phyloP scores from a whole-genome alignment of 2,113 vertebrate species.

The Solea solea region DNA sequence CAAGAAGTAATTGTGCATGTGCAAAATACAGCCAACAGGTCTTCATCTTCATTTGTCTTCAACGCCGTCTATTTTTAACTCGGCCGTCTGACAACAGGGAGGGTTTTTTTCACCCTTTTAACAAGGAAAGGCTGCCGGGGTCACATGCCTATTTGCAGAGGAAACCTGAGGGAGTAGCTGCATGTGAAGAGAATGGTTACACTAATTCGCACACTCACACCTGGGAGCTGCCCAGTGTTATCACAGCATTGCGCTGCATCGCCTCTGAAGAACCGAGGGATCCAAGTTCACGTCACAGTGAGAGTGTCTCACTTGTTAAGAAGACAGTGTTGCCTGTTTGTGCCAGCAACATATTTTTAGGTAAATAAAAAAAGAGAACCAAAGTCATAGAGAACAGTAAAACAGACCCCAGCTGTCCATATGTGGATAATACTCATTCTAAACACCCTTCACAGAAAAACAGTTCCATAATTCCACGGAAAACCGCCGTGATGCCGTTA shows the following conservation, averaged over 20 bases:
- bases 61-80: background rate
- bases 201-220: conserved; percentile 48
- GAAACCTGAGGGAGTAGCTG: conserved; percentile 45
- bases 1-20: background rate
- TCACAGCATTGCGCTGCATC: conserved; percentile 10
- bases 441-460: background rate
- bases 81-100: background rate
- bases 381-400: background rate
- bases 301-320: background rate
- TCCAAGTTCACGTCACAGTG: conserved; percentile 4
- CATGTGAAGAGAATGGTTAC: conserved; percentile 34
- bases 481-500: conserved; percentile 9
- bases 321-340: background rate
- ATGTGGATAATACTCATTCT: too few relatives aligned
- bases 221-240: conserved; percentile 40
- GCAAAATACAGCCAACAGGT: background rate
- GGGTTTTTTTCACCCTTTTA: conserved; percentile 13
- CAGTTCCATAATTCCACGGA: conserved; percentile 7
- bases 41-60: background rate
- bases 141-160: conserved; percentile 46
- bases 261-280: conserved; percentile 3
- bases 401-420: background rate
- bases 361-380: background rate
- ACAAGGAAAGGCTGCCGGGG: conserved; percentile 16
- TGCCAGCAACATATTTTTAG: background rate